phyloP scores from a whole-genome alignment of 92 coral and sea anemone genomes.

The Heteractis magnifica region DNA sequence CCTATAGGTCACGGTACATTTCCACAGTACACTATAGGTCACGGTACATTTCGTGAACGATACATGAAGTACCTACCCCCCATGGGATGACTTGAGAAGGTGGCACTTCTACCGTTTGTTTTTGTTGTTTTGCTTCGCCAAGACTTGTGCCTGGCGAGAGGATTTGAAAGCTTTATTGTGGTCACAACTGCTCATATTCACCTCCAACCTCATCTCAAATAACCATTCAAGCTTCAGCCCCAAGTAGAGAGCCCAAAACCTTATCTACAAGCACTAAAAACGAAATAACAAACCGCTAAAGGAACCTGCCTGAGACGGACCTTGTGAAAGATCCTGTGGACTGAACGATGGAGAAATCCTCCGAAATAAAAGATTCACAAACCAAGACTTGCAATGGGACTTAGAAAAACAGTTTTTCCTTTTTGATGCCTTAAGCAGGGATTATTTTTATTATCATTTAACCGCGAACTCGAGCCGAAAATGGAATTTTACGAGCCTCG shows the following conservation, averaged over 20 bases:
- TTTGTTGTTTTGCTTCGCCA: constrained; percentile 39
- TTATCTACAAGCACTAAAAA: not conserved
- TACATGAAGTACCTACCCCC: no score
- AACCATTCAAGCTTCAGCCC: not conserved
- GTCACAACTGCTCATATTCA: not conserved
- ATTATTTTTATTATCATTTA: constrained; percentile 9
- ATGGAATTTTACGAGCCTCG: constrained; percentile 88
- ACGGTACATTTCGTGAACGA: no score
- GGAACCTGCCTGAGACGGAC: constrained; percentile 6
- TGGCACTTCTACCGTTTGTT: not conserved
- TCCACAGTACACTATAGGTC: no score
- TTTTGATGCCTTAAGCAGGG: constrained; percentile 9
- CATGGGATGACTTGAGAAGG: not conserved
- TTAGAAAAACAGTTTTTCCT: not conserved
- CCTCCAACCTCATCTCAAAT: not conserved
- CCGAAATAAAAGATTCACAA: not conserved
- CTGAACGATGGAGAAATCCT: constrained; percentile 20
- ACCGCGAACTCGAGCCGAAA: constrained; percentile 15
- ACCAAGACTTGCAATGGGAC: not conserved
- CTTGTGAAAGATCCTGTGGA: not conserved
- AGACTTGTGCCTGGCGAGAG: constrained; percentile 34
- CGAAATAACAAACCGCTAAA: constrained; percentile 4
- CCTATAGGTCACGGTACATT: no score
- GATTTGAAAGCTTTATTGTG: constrained; percentile 35
- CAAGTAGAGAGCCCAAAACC: not conserved